phyloP scores from a whole-genome alignment of 2,797 vertebrate genomes.

The Uromys caudimaculatus region DNA sequence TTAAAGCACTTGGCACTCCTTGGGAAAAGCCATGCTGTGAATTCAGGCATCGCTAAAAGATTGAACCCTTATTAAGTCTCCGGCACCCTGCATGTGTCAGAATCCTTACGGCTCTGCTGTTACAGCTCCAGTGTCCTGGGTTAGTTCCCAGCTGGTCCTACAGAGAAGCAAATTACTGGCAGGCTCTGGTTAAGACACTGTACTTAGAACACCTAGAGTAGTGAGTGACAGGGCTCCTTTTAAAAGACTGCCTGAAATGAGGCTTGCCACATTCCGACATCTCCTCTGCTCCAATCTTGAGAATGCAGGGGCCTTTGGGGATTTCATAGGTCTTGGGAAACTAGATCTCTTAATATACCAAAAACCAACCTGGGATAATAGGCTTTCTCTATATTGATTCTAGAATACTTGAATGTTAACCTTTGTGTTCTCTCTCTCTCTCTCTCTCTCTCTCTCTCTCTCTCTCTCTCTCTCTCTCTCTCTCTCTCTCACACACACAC shows the following conservation, averaged over 20 bases:
- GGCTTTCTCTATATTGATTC: neutral
- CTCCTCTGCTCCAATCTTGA: neutral
- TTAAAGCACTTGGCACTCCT: constrained; percentile 61
- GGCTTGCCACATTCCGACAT: neutral
- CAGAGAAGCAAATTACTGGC: constrained; percentile 29
- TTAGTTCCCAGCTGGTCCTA: constrained; percentile 20
- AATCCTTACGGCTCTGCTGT: constrained; percentile 38
- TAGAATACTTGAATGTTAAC: neutral
- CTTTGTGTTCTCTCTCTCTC: neutral
- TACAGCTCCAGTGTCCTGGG: neutral
- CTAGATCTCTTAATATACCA: neutral
- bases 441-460: neutral
- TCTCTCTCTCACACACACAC: neutral
- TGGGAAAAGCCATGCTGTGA: constrained; percentile 62
- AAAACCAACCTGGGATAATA: constrained; percentile 10
- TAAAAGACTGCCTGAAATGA: neutral
- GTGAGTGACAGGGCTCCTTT: neutral
- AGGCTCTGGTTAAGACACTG: constrained; percentile 38
- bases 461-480: neutral
- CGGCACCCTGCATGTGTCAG: neutral
- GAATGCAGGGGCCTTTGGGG: neutral
- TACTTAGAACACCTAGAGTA: neutral
- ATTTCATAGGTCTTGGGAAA: neutral
- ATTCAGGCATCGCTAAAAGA: constrained; percentile 49
- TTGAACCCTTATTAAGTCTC: constrained; percentile 48